These are phyloP conservation scores for Euglossa dilemma DNA, from an alignment of 1,140 invertebrate genomes.

Conservation along the genomic window DNA sequence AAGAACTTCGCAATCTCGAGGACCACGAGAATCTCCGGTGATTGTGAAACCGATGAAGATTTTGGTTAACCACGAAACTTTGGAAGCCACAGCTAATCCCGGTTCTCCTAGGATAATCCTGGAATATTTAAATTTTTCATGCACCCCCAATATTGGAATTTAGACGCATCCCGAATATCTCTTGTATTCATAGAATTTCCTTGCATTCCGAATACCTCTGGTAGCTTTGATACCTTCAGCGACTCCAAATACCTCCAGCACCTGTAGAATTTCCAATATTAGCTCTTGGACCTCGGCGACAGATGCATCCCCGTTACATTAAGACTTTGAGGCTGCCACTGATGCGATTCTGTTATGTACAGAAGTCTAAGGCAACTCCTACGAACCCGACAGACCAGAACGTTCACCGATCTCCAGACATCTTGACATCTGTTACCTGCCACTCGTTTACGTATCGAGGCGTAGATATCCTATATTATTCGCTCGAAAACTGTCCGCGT, in stretches of 20 bases:
- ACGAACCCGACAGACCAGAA: too few relatives aligned
- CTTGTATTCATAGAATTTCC: neutral
- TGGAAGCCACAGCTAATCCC: too few relatives aligned
- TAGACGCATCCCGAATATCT: neutral
- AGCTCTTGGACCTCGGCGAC: neutral
- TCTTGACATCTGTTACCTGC: too few relatives aligned
- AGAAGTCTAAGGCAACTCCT: too few relatives aligned
- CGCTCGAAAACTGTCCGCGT: too few relatives aligned
- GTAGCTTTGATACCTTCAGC: neutral
- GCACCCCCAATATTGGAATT: neutral
- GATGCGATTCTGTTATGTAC: neutral
- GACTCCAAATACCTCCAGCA: neutral
- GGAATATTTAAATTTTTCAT: neutral
- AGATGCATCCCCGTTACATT: neutral
- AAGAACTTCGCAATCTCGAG: fast-evolving
- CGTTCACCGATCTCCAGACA: too few relatives aligned
- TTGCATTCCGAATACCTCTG: neutral
- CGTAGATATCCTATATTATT: too few relatives aligned
- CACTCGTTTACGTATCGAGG: too few relatives aligned
- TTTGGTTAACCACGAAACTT: neutral
- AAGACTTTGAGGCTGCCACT: neutral
- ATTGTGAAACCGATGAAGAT: neutral
- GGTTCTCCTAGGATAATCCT: too few relatives aligned
- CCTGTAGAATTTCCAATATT: conserved; percentile 13
- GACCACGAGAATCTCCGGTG: neutral